Evolutionary conservation across 2,113 vertebrate genomes (phyloP), one percentile per base, ranked within the genome.

Genomic region (Chunga burmeisteri): DNA sequence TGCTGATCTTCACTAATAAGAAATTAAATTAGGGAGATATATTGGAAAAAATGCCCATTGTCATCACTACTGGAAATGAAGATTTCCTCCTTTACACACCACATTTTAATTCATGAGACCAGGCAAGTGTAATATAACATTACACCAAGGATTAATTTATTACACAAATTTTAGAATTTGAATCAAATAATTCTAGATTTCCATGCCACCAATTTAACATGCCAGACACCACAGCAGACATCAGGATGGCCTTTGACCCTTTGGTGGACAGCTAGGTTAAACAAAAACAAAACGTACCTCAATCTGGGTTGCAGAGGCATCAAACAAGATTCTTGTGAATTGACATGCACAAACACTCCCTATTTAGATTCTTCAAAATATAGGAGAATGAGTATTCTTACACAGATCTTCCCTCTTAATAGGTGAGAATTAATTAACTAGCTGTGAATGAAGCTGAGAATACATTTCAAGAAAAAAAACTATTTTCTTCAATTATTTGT

Each of bases 271-370:
- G 6, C 4, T 50, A 70, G 14, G 7, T 81, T 49, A 75, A 75
- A 85, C 4, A 53, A 56, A 58, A 30, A 0, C 6, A 22, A 68
- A 70, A 29, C 0, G 0, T 23, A 38, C 2, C 10, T 44, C 27
- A n/a, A 1, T 32, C 18, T 40, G 36, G 14, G 46, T 66, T 81
- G 40, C 40, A 72, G 61, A 44, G 20, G 9, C 17, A 65, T 30
- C 55, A 70, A 19, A 34, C 2, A 20, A 42, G 5, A 3, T 16
- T 38, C 71, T 36, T 30, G 10, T 55, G 34, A 88, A 55, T 11
- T 59, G 19, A 61, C 23, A 44, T 38, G 65, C 8, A 70, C 44
- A 89, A 81, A 53, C 26, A 36, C 15, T 74, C 23, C n/a, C 34
- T 72, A 40, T 50, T 66, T 27, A 36, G n/a, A 67, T 61, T 80